Evolutionary conservation across 2,888 invertebrate genomes (phyloP), one percentile per base, ranked within the genome.

Genomic region (Tenthredo distinguenda): DNA sequence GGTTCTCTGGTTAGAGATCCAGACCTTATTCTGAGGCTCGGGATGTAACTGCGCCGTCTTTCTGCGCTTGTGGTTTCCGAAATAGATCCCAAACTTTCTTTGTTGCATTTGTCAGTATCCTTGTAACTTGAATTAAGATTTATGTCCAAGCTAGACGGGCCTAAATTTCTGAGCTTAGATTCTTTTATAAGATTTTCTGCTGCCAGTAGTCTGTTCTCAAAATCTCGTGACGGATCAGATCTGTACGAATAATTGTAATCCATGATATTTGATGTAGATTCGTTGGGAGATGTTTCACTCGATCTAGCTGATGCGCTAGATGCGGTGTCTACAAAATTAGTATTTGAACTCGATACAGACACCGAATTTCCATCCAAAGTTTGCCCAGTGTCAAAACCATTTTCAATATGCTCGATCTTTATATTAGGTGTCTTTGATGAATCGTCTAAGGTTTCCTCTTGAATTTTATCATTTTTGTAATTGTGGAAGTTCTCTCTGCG

Each of bases 171-270:
- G 72, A 91, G 79, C 84, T 92, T 92, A 0, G 93, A 93, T 43
- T 92, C 92, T 77, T 92, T 93, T 58, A 93, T 93, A 18, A 93
- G 85, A 87, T 93, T 93, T 84, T 93, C 93, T 7, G 93, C 92
- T 1, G 93, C 93, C 4, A 92, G 85, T 5, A 93, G 82, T 21
- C 93, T 84, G 84, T 87, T 91, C 85, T 92, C 93, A 62, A 93
- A 92, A 55, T 91, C 92, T 34, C 87, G 88, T 18, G 90, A 88
- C 0, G 58, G n/a, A 43, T 90, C 90, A 0, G 88, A 86, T 40
- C 86, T 90, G 50, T 47, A 83, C 6, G 89, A 86, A 15, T 86
- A 76, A 12, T 86, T 86, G 77, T 88, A 90, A 55, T 91, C 92
- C 31, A 89, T 84, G 2, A 90, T 82, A 50, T 91, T 92, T 15